phyloP scores from a whole-genome alignment of 2,113 vertebrate genomes.

The Rhinolophus ferrumequinum region DNA sequence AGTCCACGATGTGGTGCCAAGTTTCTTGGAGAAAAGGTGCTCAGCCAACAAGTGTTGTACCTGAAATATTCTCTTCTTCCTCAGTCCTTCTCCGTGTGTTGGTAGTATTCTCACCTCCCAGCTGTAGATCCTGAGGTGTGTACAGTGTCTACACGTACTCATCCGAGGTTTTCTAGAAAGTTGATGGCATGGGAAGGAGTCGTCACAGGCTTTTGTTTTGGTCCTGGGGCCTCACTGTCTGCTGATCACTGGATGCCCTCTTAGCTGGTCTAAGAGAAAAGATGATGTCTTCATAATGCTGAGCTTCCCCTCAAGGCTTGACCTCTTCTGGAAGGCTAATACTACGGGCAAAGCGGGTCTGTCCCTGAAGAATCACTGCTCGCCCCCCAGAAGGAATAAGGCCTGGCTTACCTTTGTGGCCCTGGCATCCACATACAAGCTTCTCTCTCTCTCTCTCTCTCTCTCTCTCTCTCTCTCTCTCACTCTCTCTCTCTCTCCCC shows the following conservation, averaged over 20 bases:
- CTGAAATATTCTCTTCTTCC: not conserved
- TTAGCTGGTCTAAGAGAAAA: not conserved
- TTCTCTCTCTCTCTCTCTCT: not conserved
- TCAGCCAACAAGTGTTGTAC: not conserved
- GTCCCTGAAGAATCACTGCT: not conserved
- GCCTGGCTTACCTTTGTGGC: not conserved
- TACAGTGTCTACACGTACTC: too few relatives aligned
- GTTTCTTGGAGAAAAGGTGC: not conserved
- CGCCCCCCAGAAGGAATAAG: not conserved
- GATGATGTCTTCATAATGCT: rapidly evolving
- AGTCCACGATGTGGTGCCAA: rapidly evolving
- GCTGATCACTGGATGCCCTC: not conserved
- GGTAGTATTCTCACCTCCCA: too few relatives aligned
- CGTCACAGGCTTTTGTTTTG: not conserved
- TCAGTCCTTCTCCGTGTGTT: rapidly evolving
- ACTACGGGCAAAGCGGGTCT: rapidly evolving
- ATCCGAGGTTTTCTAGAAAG: not conserved
- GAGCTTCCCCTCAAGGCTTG: not conserved
- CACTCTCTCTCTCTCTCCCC: too few relatives aligned
- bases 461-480: too few relatives aligned
- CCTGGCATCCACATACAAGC: not conserved
- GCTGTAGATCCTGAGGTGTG: not conserved
- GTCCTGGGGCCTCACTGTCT: not conserved
- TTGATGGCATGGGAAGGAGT: not conserved
- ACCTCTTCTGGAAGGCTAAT: not conserved